Percentiles rank a stretch among this genome's conserved stretches.
These are phyloP conservation scores for Netelia melanura DNA, from an alignment of 2,888 invertebrate genomes.

Conservation along the genomic window DNA sequence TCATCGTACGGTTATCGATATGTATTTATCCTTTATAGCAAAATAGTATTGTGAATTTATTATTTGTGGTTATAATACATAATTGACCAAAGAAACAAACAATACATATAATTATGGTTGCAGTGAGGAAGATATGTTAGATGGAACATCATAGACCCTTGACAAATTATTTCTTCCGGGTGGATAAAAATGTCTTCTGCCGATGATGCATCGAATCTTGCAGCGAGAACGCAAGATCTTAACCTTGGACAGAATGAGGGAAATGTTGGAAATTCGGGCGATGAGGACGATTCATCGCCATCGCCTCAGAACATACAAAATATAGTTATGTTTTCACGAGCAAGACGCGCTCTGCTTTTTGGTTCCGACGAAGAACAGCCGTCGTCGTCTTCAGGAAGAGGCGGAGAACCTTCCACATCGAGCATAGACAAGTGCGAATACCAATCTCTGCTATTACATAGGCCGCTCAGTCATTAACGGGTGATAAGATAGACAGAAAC, in stretches of 20 bases:
- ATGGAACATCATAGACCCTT: constrained; percentile 73
- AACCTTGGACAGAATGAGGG: constrained; percentile 71
- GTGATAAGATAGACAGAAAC: background rate
- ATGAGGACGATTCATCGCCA: constrained; percentile 70
- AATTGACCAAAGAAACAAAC: background rate
- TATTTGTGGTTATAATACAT: background rate
- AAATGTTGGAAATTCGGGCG: constrained; percentile 65
- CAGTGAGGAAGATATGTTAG: constrained; percentile 60
- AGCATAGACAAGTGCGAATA: constrained; percentile 62
- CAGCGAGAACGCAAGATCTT: constrained; percentile 75
- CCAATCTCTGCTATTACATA: background rate
- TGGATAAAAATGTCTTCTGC: constrained; percentile 78
- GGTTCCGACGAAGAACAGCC: constrained; percentile 78
- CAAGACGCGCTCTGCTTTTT: constrained; percentile 78
- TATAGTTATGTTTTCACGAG: constrained; percentile 76
- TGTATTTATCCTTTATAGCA: too few relatives aligned
- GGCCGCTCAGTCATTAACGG: background rate
- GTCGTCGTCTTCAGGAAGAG: constrained; percentile 72
- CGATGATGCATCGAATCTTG: constrained; percentile 75
- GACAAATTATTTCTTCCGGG: constrained; percentile 70
- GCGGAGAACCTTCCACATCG: constrained; percentile 73
- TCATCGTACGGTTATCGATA: too few relatives aligned
- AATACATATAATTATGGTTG: constrained; percentile 15
- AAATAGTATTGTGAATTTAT: too few relatives aligned
- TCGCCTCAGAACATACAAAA: constrained; percentile 78